These are phyloP conservation scores for Raja brachyura DNA, from an alignment of 2,113 vertebrate genomes.

Conservation along the genomic window DNA sequence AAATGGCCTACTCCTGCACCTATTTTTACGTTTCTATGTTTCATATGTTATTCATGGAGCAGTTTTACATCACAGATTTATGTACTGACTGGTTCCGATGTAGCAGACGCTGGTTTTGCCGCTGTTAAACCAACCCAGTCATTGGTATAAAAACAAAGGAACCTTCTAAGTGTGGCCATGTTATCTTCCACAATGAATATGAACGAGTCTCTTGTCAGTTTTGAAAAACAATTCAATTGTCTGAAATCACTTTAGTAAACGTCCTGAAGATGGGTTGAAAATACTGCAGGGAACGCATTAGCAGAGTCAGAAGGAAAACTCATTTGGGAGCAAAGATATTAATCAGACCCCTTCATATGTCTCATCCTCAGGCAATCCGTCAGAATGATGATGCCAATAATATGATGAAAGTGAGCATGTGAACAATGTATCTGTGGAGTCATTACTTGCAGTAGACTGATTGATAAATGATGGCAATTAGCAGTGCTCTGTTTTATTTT, in stretches of 20 bases:
- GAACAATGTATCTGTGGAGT: background rate
- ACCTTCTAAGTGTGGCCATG: background rate
- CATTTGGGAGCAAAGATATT: conserved; percentile 2
- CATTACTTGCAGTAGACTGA: background rate
- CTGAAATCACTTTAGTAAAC: background rate
- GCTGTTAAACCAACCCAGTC: background rate
- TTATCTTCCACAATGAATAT: background rate
- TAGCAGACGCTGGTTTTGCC: background rate
- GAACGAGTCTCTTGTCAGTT: background rate
- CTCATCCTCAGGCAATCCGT: conserved; percentile 23
- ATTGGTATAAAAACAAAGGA: background rate
- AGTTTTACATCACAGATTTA: background rate
- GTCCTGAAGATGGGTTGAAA: background rate
- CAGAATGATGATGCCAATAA: conserved; percentile 32
- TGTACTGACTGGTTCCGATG: no score
- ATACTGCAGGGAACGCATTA: background rate
- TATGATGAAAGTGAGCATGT: conserved; percentile 7
- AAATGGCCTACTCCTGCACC: no score
- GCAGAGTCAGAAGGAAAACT: background rate
- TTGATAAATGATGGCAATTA: conserved; percentile 1
- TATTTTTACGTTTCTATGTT: no score
- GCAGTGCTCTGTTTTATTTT: background rate
- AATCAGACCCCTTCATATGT: conserved; percentile 14
- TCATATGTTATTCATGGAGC: background rate
- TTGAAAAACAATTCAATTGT: conserved; percentile 16